phyloP scores from a whole-genome alignment of 2,113 vertebrate genomes.

The Turdus rufiventris region DNA sequence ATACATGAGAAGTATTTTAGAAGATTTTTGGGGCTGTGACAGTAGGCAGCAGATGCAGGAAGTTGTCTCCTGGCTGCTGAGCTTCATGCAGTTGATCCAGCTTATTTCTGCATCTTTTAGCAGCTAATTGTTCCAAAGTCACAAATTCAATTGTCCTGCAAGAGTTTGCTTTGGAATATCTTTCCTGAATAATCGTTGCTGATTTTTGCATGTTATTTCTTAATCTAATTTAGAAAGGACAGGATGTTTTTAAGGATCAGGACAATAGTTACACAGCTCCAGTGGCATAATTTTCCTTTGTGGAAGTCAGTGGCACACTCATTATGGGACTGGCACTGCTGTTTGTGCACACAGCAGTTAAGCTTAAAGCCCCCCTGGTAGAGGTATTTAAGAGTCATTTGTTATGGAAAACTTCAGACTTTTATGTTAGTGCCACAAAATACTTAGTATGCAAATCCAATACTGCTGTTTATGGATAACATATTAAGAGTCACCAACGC shows the following conservation, averaged over 20 bases:
- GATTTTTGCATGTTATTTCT: conserved; percentile 30
- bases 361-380: background rate
- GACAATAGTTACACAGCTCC: background rate
- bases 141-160: background rate
- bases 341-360: background rate
- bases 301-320: background rate
- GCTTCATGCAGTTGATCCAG: background rate
- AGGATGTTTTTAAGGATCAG: conserved; percentile 33
- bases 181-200: conserved; percentile 32
- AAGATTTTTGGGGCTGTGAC: background rate
- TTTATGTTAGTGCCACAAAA: background rate
- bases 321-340: background rate
- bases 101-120: conserved; percentile 11
- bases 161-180: conserved; percentile 39
- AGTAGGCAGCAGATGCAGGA: background rate
- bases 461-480: background rate
- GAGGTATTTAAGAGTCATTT: conserved; percentile 3
- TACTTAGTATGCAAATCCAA: background rate
- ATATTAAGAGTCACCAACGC: background rate
- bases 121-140: conserved; percentile 32
- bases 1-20: background rate
- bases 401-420: conserved; percentile 7
- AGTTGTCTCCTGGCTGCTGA: background rate
- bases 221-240: conserved; percentile 40
- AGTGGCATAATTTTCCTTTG: conserved; percentile 15